Conservation (phyloP, 2,113 vertebrate genomes). For the Merops nubicus region DNA sequence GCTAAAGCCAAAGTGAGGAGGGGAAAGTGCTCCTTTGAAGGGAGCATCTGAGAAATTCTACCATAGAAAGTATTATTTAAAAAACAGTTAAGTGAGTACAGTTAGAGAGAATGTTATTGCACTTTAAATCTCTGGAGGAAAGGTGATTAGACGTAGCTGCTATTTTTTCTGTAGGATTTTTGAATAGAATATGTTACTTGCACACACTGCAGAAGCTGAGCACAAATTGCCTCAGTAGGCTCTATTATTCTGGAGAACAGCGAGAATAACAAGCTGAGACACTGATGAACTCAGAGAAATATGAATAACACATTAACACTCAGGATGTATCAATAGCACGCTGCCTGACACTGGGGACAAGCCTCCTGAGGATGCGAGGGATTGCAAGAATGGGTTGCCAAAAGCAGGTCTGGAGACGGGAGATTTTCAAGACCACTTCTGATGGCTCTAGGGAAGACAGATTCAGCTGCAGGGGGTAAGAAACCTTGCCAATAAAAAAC, state of each 20-base stretch:
- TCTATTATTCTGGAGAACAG: conserved; percentile 65
- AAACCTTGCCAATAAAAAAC: neutral
- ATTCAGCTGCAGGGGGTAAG: neutral
- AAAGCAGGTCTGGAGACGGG: neutral
- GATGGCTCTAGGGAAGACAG: neutral
- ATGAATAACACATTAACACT: conserved; percentile 66
- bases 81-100: neutral
- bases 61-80: neutral
- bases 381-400: neutral
- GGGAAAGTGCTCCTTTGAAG: neutral
- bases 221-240: conserved; percentile 68
- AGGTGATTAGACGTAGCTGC: conserved; percentile 35
- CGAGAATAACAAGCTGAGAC: conserved; percentile 63
- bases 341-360: neutral
- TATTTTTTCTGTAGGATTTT: conserved; percentile 45
- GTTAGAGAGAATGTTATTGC: neutral
- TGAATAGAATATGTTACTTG: conserved; percentile 55
- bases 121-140: conserved; percentile 61
- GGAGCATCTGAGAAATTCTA: neutral
- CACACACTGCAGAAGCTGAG: conserved; percentile 25
- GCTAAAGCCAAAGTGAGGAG: neutral
- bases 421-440: conserved; percentile 1
- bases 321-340: conserved; percentile 36
- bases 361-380: neutral
- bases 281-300: conserved; percentile 67